Percentiles rank a stretch among this genome's conserved stretches.
Conservation (phyloP, 23 tunicate genomes). For the Halocynthia roretzi region DNA sequence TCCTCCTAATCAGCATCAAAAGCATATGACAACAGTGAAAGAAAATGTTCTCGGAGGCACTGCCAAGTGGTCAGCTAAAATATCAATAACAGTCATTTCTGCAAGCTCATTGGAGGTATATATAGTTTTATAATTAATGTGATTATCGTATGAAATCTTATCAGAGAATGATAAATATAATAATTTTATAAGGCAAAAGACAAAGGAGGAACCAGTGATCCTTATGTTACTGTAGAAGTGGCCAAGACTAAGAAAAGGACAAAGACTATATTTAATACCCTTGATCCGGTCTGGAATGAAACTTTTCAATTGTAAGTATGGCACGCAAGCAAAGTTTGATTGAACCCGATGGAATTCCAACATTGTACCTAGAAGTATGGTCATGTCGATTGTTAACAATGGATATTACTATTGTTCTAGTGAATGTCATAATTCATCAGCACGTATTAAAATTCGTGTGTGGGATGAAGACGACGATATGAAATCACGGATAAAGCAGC, state of each 20-base stretch:
- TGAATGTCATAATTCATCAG: conserved; percentile 88
- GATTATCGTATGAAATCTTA: background rate
- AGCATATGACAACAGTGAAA: conserved; percentile 47
- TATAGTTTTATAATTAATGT: background rate
- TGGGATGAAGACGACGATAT: conserved; percentile 99
- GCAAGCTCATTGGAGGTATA: conserved; percentile 46
- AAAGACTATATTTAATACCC: conserved; percentile 53
- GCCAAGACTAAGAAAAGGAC: conserved; percentile 70
- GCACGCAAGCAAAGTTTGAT: background rate
- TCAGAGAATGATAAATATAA: background rate
- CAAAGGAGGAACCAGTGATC: conserved; percentile 90
- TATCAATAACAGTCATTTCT: conserved; percentile 44
- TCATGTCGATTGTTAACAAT: background rate
- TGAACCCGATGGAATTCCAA: background rate
- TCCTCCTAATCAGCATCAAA: conserved; percentile 18
- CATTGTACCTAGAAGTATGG: background rate
- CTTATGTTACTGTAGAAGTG: conserved; percentile 91
- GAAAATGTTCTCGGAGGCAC: conserved; percentile 88
- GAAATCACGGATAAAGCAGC: conserved; percentile 65
- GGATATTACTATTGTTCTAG: conserved; percentile 4
- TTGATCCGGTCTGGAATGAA: conserved; percentile 91
- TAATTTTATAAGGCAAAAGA: conserved; percentile 64
- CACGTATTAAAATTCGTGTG: conserved; percentile 80
- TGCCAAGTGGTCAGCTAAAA: conserved; percentile 86
- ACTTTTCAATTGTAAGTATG: conserved; percentile 30